These are phyloP conservation scores for Onychomys leucogaster DNA, from an alignment of 2,797 vertebrate genomes.

Conservation along the genomic window DNA sequence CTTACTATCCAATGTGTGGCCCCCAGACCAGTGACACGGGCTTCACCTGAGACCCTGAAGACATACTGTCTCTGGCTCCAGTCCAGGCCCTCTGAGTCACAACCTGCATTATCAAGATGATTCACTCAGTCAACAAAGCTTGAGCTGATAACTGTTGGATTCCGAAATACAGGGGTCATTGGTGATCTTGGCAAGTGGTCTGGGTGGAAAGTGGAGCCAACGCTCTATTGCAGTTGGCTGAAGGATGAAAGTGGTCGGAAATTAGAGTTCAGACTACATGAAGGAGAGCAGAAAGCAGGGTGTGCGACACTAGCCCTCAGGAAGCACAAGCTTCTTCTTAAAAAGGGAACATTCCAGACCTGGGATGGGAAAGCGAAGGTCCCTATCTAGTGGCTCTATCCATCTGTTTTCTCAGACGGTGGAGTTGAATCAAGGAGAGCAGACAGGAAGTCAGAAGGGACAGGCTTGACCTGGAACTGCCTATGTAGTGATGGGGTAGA, in stretches of 20 bases:
- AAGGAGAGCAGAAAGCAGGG: background rate
- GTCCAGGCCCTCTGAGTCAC: background rate
- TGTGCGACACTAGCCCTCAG: background rate
- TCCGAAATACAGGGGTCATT: background rate
- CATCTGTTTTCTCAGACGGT: background rate
- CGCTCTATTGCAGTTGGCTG: rapidly evolving
- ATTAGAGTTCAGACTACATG: background rate
- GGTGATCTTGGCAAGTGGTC: constrained; percentile 10
- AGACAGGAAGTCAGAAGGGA: background rate
- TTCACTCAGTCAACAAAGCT: background rate
- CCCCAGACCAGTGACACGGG: background rate
- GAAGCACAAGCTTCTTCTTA: background rate
- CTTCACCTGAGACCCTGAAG: background rate
- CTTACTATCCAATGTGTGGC: background rate
- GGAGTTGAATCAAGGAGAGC: background rate
- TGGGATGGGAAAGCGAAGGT: background rate
- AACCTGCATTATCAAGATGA: background rate
- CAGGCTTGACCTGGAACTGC: background rate
- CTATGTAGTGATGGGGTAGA: background rate
- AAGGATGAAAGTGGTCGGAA: background rate
- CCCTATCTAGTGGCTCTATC: background rate
- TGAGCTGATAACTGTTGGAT: background rate
- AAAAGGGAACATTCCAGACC: background rate
- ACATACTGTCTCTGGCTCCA: background rate
- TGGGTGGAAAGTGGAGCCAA: background rate